These are phyloP conservation scores for Clarias laeviceps DNA, from an alignment of 2,797 vertebrate genomes.

Conservation along the genomic window DNA sequence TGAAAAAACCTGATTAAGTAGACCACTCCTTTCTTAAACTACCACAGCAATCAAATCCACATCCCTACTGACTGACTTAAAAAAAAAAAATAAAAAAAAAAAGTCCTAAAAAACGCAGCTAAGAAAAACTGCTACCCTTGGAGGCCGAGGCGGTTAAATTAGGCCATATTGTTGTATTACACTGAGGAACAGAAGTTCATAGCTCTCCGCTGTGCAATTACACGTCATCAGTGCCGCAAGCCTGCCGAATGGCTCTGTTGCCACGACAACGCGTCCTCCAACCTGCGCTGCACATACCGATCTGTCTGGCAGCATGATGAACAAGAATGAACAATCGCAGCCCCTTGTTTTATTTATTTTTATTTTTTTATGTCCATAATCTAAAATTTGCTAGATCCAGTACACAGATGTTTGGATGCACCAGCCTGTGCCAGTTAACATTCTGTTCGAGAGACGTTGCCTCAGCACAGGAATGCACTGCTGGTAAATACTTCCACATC, in stretches of 20 bases:
- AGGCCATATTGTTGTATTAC: conserved; percentile 46
- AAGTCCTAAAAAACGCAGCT: conserved; percentile 58
- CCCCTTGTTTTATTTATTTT: background rate
- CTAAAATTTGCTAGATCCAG: background rate
- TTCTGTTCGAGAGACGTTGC: background rate
- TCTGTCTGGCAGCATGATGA: conserved; percentile 55
- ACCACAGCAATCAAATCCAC: conserved; percentile 24
- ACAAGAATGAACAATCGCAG: conserved; percentile 17
- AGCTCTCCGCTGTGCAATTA: conserved; percentile 56
- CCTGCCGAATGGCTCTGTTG: conserved; percentile 68
- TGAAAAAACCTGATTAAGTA: conserved; percentile 1
- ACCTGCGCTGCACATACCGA: conserved; percentile 59
- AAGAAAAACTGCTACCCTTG: conserved; percentile 59
- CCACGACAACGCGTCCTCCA: conserved; percentile 73
- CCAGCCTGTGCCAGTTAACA: background rate
- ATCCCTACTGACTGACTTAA: conserved; percentile 11
- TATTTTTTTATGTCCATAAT: background rate
- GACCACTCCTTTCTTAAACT: background rate
- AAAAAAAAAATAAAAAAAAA: conserved; percentile 25
- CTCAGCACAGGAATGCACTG: background rate
- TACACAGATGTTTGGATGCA: background rate
- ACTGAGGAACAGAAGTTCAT: conserved; percentile 43
- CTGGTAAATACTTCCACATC: conserved; percentile 5
- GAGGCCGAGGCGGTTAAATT: conserved; percentile 41
- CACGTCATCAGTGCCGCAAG: conserved; percentile 60